Base-by-base conservation (phyloP, 2,888 invertebrate species). In the Noctua janthina region DNA sequence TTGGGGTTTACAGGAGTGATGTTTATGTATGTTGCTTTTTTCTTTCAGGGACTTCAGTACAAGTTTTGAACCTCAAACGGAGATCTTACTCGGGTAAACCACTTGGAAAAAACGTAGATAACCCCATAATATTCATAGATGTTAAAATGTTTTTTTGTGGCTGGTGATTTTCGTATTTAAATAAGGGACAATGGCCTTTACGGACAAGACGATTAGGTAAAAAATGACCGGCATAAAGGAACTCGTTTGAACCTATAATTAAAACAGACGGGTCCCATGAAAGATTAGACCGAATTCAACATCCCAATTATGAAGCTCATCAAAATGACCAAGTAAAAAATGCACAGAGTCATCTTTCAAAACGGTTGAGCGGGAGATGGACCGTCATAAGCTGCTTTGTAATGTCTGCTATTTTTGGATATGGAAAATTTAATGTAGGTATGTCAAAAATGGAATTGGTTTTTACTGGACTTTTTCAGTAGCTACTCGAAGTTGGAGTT, bases 331-430 rank as follows among this genome's bases (percentile, higher is more conserved):
- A 79, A 78, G 75, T 78, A 29, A 74, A 89, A 87, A 90, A 89
- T 84, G 51, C 78, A 78, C 83, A 43, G 17, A 81, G 90, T 90
- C 89, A 90, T 89, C 82, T 51, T 79, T 66, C 74, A 88, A 86
- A 77, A 69, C n/a, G 67, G 83, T 81, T 79, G 75, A 83, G 79
- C 81, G 79, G 56, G 77, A 75, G 82, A 56, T n/a, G 1, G 23
- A 43, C 35, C n/a, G 39, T 1, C 49, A 35, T 71, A 39, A 54
- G 46, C 49, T 39, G 51, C 17, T 71, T 54, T 62, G 39, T 79
- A 23, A 59, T 71, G 69, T 15, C n/a, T 29, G 68, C 5, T 20
- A 20, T 70, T 71, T 35, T 59, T 1, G 8, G 0, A 43, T 51
- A 46, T 29, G 51, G 35, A 69, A 39, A 17, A 46, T 62, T 54